Conservation (phyloP, 1,140 invertebrate genomes). For the Hirudo medicinalis region DNA sequence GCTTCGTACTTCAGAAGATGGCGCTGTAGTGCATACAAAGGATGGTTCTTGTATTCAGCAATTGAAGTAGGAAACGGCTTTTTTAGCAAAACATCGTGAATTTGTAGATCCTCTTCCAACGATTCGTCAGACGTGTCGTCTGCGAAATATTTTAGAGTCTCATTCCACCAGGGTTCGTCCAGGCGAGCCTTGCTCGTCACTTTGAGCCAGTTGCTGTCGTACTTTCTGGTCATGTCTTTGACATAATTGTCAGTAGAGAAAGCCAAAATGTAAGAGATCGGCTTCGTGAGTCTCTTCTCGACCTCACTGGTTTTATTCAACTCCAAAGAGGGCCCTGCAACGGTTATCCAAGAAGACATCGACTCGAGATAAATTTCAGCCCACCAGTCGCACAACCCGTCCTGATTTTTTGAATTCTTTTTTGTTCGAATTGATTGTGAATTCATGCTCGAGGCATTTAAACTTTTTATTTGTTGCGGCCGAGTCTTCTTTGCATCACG, state of each 20-base stretch:
- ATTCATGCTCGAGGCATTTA: not conserved
- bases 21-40: conserved; percentile 65
- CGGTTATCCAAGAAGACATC: not conserved
- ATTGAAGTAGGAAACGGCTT: conserved; percentile 64
- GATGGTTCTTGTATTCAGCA: conserved; percentile 81
- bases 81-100: conserved; percentile 50
- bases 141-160: conserved; percentile 2
- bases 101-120: not conserved
- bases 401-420: too few species aligned
- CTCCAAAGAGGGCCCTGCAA: not conserved
- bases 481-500: not conserved
- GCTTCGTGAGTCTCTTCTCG: not conserved
- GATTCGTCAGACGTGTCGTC: not conserved
- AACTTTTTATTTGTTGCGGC: not conserved
- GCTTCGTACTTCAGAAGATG: conserved; percentile 93
- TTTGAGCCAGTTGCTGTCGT: not conserved
- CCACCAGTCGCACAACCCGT: not conserved
- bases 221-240: conserved; percentile 3
- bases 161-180: conserved; percentile 5
- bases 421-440: not conserved
- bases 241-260: not conserved
- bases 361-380: not conserved
- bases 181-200: not conserved
- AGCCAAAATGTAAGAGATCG: not conserved
- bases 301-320: not conserved